Conservation (phyloP, 2,113 vertebrate species). For the Misgurnus mizolepis region DNA sequence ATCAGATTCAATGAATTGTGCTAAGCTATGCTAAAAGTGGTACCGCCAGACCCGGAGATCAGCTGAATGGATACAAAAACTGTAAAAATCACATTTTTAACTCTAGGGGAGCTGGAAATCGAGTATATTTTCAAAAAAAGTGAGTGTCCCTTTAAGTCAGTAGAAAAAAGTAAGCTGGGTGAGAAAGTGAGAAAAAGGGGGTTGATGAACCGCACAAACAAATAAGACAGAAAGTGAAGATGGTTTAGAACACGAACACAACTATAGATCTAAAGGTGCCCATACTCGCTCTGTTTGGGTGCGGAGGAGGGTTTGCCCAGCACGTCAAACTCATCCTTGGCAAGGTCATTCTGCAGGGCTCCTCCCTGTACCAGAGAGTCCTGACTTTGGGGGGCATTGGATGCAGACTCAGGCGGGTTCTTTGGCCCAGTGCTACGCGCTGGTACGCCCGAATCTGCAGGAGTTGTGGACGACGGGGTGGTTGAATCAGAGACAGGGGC, state of each 20-base stretch:
- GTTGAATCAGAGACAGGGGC: constrained; percentile 51
- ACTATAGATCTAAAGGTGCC: constrained; percentile 66
- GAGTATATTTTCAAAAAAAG: no score
- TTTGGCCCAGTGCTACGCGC: constrained; percentile 32
- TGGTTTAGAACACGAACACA: constrained; percentile 45
- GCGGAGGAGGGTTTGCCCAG: constrained; percentile 79
- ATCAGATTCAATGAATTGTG: no score
- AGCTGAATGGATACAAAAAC: no score
- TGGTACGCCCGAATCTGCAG: constrained; percentile 67
- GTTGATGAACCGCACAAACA: constrained; percentile 22
- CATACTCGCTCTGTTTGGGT: constrained; percentile 93
- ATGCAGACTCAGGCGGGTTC: constrained; percentile 66
- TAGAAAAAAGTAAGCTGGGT: background rate
- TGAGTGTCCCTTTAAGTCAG: no score
- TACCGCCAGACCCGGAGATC: no score
- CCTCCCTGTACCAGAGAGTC: constrained; percentile 93
- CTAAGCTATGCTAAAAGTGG: no score
- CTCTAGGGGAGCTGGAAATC: no score
- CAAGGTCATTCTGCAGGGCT: constrained; percentile 84
- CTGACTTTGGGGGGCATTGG: constrained; percentile 77
- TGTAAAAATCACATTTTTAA: no score
- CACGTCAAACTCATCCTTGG: constrained; percentile 86
- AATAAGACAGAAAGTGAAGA: constrained; percentile 24
- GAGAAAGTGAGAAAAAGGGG: constrained; percentile 11
- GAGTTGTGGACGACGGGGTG: constrained; percentile 59